phyloP scores from a whole-genome alignment of 1,140 invertebrate species.

The Maniola jurtina region DNA sequence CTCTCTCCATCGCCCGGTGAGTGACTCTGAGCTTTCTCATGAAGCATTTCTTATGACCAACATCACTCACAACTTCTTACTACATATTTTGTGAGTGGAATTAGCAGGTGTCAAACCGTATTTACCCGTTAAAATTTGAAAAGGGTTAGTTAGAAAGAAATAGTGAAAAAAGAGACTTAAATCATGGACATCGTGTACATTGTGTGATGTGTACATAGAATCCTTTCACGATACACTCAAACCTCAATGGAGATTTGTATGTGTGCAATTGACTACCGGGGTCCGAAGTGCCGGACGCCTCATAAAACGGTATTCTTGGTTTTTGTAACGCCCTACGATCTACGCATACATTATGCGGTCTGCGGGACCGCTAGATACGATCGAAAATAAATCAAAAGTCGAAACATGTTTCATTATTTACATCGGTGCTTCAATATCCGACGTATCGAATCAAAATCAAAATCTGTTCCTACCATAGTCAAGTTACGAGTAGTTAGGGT shows the following conservation, averaged over 20 bases:
- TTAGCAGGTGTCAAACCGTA: too few species aligned
- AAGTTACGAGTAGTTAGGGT: too few species aligned
- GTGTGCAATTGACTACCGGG: conserved; percentile 29
- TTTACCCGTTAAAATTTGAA: background rate
- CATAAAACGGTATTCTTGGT: conserved; percentile 37
- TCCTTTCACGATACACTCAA: conserved; percentile 15
- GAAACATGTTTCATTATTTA: conserved; percentile 11
- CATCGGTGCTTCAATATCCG: conserved; percentile 18
- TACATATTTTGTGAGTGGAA: too few species aligned
- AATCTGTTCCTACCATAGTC: too few species aligned
- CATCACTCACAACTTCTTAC: too few species aligned
- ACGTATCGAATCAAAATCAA: background rate
- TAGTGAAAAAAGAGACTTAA: background rate
- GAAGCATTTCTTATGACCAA: too few species aligned
- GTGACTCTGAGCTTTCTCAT: too few species aligned
- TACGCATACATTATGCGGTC: conserved; percentile 8
- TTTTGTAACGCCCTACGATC: conserved; percentile 17
- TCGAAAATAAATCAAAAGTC: conserved; percentile 19
- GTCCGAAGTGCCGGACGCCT: conserved; percentile 12
- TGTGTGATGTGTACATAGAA: background rate
- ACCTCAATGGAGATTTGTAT: conserved; percentile 15
- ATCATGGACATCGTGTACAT: background rate
- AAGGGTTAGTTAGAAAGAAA: background rate
- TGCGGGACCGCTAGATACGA: conserved; percentile 11
- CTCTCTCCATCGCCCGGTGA: too few species aligned